Base-by-base conservation (phyloP, 2,888 invertebrate species). In the Mimas tiliae region DNA sequence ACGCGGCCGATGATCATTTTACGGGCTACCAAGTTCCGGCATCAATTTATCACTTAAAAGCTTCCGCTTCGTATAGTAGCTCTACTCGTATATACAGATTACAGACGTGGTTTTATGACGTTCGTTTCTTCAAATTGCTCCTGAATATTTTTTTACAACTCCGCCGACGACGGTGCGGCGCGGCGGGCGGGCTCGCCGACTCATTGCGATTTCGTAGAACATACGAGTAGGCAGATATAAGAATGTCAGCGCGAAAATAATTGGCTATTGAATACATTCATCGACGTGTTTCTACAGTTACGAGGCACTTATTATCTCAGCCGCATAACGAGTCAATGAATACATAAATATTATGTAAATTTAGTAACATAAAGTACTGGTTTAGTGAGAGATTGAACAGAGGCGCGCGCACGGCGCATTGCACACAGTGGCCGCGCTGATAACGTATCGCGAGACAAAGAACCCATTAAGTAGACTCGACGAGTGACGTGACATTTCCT, bases 1-100 rank as follows among this genome's bases (percentile, higher is more conserved):
- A 79, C 85, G 80, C 84, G 76, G 77, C 81, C 86, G 87, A 87
- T 88, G 83, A 89, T 89, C 86, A 87, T 87, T 91, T 90, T 88
- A 91, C 90, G 87, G 84, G 87, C 86, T 86, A 83, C 85, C 84
- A 80, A 81, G 89, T 93, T 93, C 93, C 93, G 91, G 89, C 86
- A 86, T 84, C 90, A 90, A 92, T 93, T 91, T 91, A 92, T 90
- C 91, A 92, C 89, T 91, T 91, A 87, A 88, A 89, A 89, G 90
- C 91, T 93, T 93, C 93, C 93, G 92, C 82, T 84, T 82, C 78
- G 79, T 81, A 80, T 80, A 80, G 76, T 80, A 74, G 78, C 83
- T 77, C 78, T 76, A 79, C 80, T 76, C 72, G 63, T 51, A 51
- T 52, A 48, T 19, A 50, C 50, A 19, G 8, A 50, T 50, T 16